Conservation (phyloP, 2,113 vertebrate species). For the Hydrolagus affinis region DNA sequence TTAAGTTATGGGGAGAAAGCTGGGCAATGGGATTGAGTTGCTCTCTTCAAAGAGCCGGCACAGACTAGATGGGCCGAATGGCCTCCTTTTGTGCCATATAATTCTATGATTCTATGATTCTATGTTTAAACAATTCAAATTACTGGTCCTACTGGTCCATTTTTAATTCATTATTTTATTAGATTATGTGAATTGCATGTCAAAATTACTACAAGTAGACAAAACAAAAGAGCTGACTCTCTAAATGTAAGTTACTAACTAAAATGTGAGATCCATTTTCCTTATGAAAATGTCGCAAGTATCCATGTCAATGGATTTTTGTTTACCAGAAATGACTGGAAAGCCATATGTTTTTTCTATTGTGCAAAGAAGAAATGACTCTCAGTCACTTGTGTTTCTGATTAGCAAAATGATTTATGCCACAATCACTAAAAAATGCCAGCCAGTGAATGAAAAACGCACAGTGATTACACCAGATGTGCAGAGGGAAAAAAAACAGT, state of each 20-base stretch:
- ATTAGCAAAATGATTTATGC: constrained; percentile 99
- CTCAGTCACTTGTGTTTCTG: constrained; percentile 99
- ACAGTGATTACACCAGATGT: constrained; percentile 99
- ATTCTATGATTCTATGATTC: no score
- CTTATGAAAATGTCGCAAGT: constrained; percentile 8
- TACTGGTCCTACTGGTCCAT: neutral
- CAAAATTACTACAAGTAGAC: neutral
- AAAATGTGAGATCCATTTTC: neutral
- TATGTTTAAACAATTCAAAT: no score
- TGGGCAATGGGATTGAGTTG: no score
- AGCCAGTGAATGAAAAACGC: constrained; percentile 98
- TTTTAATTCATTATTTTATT: constrained; percentile 5
- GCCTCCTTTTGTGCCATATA: no score
- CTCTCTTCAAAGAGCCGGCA: no score
- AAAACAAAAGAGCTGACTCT: constrained; percentile 22
- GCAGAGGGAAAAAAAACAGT: constrained; percentile 89
- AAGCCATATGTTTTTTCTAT: constrained; percentile 98
- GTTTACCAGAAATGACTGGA: constrained; percentile 59
- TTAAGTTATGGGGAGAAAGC: no score
- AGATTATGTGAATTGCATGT: neutral
- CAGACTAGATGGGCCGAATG: no score
- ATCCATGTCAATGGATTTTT: constrained; percentile 17
- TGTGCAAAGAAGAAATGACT: constrained; percentile 97
- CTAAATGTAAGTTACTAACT: neutral
- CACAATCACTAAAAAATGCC: constrained; percentile 99